A percentile compares a stretch with the other conserved stretches of the same genome.
These are phyloP conservation scores for Magallana gigas DNA, from an alignment of 1,140 invertebrate species.

Conservation along the genomic window DNA sequence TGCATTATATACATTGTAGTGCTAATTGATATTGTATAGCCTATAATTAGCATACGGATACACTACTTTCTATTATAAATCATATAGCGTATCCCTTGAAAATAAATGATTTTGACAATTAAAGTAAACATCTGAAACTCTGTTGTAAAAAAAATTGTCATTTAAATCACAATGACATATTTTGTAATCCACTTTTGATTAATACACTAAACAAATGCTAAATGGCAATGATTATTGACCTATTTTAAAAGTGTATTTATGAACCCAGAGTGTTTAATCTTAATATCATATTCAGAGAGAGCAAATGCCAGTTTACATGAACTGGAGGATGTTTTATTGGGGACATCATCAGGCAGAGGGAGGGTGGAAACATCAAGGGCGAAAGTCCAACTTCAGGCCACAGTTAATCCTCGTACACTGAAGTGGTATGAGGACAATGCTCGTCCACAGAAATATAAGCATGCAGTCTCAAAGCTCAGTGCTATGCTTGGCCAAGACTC, in stretches of 20 bases:
- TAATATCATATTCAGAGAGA: slow-evolving; percentile 56
- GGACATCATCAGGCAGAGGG: slow-evolving; percentile 33
- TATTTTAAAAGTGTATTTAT: background rate
- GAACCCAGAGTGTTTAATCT: background rate
- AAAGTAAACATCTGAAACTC: background rate
- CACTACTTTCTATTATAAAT: too few species aligned
- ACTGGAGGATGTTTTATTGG: slow-evolving; percentile 57
- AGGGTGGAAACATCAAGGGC: slow-evolving; percentile 34
- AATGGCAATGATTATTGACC: too few species aligned
- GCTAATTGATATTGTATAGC: too few species aligned
- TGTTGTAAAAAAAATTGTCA: background rate
- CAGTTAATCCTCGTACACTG: slow-evolving; percentile 65
- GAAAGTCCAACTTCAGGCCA: slow-evolving; percentile 59
- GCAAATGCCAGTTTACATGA: slow-evolving; percentile 65
- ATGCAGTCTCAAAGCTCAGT: slow-evolving; percentile 58
- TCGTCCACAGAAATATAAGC: slow-evolving; percentile 48
- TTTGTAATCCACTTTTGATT: background rate
- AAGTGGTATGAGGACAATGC: slow-evolving; percentile 63
- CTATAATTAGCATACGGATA: too few species aligned
- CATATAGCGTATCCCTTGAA: too few species aligned
- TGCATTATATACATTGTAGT: too few species aligned
- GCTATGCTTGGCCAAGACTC: slow-evolving; percentile 48
- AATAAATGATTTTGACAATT: background rate
- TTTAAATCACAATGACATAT: background rate
- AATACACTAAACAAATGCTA: background rate